Percentiles rank a stretch among this genome's conserved stretches.
These are phyloP conservation scores for Crotalus adamanteus DNA, from an alignment of 2,797 vertebrate genomes.

Conservation along the genomic window DNA sequence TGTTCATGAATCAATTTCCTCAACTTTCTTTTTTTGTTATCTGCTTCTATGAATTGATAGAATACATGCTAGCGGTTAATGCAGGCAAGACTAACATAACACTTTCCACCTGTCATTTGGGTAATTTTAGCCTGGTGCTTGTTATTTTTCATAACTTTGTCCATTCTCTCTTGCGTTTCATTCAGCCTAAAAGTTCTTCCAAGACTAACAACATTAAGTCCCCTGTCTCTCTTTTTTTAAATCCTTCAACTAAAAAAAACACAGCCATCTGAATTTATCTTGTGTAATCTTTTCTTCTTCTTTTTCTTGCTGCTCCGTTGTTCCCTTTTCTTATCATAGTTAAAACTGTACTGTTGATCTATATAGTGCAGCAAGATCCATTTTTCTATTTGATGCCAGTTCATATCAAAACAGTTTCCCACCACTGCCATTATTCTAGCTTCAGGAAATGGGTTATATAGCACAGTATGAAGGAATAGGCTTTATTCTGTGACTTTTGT, in stretches of 20 bases:
- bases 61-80: background rate
- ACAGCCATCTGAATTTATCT: background rate
- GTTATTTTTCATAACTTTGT: background rate
- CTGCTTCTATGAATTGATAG: background rate
- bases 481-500: background rate
- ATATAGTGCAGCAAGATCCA: background rate
- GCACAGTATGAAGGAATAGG: background rate
- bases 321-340: background rate
- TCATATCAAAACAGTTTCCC: background rate
- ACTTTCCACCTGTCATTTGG: background rate
- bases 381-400: background rate
- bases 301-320: background rate
- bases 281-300: background rate
- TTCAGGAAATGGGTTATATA: background rate
- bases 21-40: background rate
- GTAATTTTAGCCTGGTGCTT: background rate
- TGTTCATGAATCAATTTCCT: background rate
- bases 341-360: background rate
- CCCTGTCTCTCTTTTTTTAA: background rate
- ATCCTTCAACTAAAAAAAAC: background rate
- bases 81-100: background rate
- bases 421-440: background rate
- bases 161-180: background rate
- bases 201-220: background rate
- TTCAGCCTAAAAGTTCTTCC: background rate